Evolutionary conservation across 2,797 vertebrate genomes (phyloP).

Genomic region (Scarus forsteni): DNA sequence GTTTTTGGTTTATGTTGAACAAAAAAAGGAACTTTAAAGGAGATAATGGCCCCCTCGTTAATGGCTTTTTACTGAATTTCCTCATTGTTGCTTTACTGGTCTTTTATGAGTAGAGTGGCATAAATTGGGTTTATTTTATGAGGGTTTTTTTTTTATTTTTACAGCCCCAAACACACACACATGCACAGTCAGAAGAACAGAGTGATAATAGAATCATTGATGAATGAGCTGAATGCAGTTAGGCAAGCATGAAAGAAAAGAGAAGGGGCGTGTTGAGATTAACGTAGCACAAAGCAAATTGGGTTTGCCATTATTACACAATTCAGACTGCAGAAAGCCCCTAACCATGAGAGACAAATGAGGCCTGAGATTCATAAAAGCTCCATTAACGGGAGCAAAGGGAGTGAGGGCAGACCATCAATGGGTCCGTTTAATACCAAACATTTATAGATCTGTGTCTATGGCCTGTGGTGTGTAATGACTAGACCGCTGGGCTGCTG

Average conservation of each 20-base stretch:
- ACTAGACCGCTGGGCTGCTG: constrained; percentile 52
- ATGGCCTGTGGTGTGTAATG: constrained; percentile 70
- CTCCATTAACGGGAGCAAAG: constrained; percentile 77
- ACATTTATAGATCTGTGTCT: constrained; percentile 76
- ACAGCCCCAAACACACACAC: constrained; percentile 1
- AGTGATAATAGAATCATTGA: constrained; percentile 82
- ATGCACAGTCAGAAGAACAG: constrained; percentile 56
- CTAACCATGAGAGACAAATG: constrained; percentile 83
- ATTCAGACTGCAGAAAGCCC: constrained; percentile 78
- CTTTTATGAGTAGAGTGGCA: constrained; percentile 54
- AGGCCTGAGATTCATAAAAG: constrained; percentile 84
- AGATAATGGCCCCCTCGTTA: constrained; percentile 61
- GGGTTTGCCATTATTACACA: constrained; percentile 84
- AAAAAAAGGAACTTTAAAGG: constrained; percentile 59
- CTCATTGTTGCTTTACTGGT: constrained; percentile 62
- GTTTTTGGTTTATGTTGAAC: constrained; percentile 65
- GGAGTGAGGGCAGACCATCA: constrained; percentile 73
- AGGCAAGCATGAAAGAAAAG: constrained; percentile 78
- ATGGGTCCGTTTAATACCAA: constrained; percentile 77
- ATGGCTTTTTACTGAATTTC: constrained; percentile 60
- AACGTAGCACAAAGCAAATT: constrained; percentile 85
- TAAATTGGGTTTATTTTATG: constrained; percentile 70
- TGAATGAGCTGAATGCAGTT: constrained; percentile 79
- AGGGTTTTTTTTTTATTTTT: constrained; percentile 2
- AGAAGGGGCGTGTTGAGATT: constrained; percentile 80